These are phyloP conservation scores for Drosophila funebris DNA, from an alignment of 1,140 invertebrate species.

Conservation along the genomic window DNA sequence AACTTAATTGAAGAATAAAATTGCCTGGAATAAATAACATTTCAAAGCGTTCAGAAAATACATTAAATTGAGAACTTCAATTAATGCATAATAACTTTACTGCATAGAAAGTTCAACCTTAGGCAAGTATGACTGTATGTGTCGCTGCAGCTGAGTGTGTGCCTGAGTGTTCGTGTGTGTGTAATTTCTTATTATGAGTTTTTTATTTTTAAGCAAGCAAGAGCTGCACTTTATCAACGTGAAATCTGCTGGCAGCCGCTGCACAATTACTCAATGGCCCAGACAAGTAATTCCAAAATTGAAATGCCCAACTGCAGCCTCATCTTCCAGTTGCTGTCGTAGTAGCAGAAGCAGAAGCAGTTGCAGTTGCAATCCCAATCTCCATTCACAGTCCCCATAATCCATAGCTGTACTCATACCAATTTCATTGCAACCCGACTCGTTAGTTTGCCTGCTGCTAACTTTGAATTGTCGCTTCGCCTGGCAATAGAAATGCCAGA, in stretches of 20 bases:
- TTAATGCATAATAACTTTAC: too few relatives aligned
- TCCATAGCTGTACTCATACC: neutral
- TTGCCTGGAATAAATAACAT: too few relatives aligned
- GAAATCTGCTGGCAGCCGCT: slow-evolving; percentile 72
- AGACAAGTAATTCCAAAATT: slow-evolving; percentile 38
- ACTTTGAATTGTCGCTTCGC: slow-evolving; percentile 19
- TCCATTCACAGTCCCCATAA: neutral
- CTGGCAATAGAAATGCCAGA: slow-evolving; percentile 49
- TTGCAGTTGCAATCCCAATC: neutral
- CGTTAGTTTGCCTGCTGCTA: slow-evolving; percentile 45
- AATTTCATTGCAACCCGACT: slow-evolving; percentile 48
- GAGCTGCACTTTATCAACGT: slow-evolving; percentile 72
- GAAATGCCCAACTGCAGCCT: slow-evolving; percentile 32
- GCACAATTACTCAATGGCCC: slow-evolving; percentile 78
- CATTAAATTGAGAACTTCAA: too few relatives aligned
- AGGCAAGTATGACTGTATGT: slow-evolving; percentile 22
- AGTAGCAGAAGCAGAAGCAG: too few relatives aligned
- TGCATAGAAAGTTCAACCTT: too few relatives aligned
- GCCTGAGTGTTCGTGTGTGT: slow-evolving; percentile 19
- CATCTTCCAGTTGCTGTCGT: slow-evolving; percentile 1
- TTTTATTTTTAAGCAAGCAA: slow-evolving; percentile 34
- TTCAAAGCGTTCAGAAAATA: too few relatives aligned
- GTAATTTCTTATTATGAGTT: slow-evolving; percentile 79
- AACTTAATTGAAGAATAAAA: too few relatives aligned
- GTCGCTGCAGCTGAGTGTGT: neutral